A percentile compares a stretch with the other conserved stretches of the same genome.
Evolutionary conservation across 2,888 invertebrate genomes (phyloP).

Genomic region (Eutolmus rufibarbis): DNA sequence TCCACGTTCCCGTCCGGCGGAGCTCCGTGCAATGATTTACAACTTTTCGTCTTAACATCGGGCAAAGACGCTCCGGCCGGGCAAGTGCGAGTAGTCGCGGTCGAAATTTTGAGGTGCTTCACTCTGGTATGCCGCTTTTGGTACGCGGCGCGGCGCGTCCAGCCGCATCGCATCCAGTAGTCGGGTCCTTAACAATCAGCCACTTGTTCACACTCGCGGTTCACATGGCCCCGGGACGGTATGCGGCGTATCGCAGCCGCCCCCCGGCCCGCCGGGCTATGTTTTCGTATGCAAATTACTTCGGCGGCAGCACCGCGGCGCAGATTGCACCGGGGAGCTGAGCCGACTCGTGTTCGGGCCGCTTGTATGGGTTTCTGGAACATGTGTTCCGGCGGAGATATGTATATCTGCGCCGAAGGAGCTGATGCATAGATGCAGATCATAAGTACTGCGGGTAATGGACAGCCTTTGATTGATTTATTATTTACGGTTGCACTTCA

Average conservation of each 20-base stretch:
- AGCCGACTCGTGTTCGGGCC: conserved; percentile 4
- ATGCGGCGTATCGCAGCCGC: background rate
- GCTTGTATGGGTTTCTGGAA: conserved; percentile 13
- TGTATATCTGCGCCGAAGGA: conserved; percentile 13
- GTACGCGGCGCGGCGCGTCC: background rate
- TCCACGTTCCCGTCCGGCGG: background rate
- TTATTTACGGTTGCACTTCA: conserved; percentile 37
- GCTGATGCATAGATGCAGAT: conserved; percentile 35
- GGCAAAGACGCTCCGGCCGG: background rate
- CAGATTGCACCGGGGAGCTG: conserved; percentile 28
- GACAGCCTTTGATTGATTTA: conserved; percentile 39
- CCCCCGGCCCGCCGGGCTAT: background rate
- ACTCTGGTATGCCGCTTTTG: conserved; percentile 23
- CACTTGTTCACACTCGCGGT: conserved; percentile 37
- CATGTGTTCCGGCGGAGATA: conserved; percentile 1
- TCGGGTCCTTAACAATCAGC: conserved; percentile 35
- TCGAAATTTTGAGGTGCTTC: conserved; percentile 19
- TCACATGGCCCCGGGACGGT: background rate
- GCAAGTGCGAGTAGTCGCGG: background rate
- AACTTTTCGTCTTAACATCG: conserved; percentile 5
- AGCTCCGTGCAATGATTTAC: conserved; percentile 1
- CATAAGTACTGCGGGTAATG: conserved; percentile 31
- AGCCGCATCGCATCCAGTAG: conserved; percentile 5
- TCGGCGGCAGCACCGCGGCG: background rate
- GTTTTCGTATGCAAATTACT: conserved; percentile 35